These are phyloP conservation scores for Bombyx huttoni DNA, from an alignment of 2,888 invertebrate species.

Conservation along the genomic window DNA sequence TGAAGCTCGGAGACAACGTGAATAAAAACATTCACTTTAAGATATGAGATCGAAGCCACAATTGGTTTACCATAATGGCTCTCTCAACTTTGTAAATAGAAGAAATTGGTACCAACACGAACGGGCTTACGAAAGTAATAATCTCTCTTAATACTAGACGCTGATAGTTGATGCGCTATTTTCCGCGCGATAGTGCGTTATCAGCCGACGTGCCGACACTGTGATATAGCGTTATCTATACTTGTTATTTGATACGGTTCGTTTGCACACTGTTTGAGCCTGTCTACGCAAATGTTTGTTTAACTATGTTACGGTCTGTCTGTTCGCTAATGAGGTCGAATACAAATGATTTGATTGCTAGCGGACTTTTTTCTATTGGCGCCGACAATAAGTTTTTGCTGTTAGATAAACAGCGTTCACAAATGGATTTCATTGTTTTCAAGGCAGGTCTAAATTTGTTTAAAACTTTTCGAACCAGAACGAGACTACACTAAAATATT, in stretches of 20 bases:
- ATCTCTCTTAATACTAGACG: not conserved
- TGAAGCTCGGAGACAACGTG: too few species aligned
- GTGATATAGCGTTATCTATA: constrained; percentile 27
- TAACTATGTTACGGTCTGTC: constrained; percentile 33
- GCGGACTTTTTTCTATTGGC: constrained; percentile 16
- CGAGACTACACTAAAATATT: not conserved
- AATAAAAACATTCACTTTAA: too few species aligned
- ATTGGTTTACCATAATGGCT: too few species aligned
- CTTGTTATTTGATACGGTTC: constrained; percentile 41
- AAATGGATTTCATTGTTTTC: not conserved
- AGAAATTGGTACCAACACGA: too few species aligned
- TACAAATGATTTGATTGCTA: constrained; percentile 18
- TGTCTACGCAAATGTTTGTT: constrained; percentile 56
- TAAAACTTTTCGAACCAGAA: not conserved
- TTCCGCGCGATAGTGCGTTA: constrained; percentile 9
- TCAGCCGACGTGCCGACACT: constrained; percentile 5
- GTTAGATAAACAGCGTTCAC: not conserved
- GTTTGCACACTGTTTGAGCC: constrained; percentile 43
- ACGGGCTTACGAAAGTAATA: not conserved
- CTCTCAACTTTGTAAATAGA: too few species aligned
- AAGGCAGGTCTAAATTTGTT: not conserved
- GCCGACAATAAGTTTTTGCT: not conserved
- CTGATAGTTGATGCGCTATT: not conserved
- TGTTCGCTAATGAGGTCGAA: constrained; percentile 36
- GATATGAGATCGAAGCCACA: too few species aligned